These are phyloP conservation scores for Dicrurus megarhynchus DNA, from an alignment of 2,113 vertebrate genomes.

Conservation along the genomic window DNA sequence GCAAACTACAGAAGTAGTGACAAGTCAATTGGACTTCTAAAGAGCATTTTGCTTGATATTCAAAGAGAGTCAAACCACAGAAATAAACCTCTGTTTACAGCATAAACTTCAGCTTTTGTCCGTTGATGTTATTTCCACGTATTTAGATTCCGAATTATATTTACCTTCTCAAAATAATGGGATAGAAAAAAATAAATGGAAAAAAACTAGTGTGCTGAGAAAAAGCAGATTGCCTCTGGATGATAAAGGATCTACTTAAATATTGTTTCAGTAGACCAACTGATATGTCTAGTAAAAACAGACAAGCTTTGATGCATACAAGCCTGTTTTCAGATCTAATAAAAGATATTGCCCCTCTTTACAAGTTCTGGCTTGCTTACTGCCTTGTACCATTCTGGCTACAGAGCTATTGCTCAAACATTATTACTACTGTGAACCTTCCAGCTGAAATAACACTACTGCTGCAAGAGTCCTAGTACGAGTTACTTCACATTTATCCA, in stretches of 20 bases:
- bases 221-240: conserved; percentile 28
- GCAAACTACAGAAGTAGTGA: not conserved
- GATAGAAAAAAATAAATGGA: not conserved
- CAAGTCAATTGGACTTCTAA: not conserved
- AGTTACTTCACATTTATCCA: not conserved
- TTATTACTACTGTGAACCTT: not conserved
- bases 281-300: conserved; percentile 28
- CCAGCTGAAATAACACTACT: not conserved
- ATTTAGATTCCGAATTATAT: not conserved
- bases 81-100: not conserved
- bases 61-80: not conserved
- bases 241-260: conserved; percentile 22
- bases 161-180: not conserved
- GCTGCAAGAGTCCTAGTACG: not conserved
- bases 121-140: not conserved
- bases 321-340: conserved; percentile 48
- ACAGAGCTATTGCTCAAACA: not conserved
- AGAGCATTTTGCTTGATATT: not conserved
- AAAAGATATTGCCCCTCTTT: conserved; percentile 22
- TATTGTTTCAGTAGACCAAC: conserved; percentile 4
- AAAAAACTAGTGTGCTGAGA: not conserved
- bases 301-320: conserved; percentile 49
- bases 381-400: not conserved
- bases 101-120: not conserved
- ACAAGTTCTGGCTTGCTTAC: conserved; percentile 19